Percentiles rank a stretch among this genome's conserved stretches.
These are phyloP conservation scores for Drosophila cognata DNA, from an alignment of 2,888 invertebrate species.

Conservation along the genomic window DNA sequence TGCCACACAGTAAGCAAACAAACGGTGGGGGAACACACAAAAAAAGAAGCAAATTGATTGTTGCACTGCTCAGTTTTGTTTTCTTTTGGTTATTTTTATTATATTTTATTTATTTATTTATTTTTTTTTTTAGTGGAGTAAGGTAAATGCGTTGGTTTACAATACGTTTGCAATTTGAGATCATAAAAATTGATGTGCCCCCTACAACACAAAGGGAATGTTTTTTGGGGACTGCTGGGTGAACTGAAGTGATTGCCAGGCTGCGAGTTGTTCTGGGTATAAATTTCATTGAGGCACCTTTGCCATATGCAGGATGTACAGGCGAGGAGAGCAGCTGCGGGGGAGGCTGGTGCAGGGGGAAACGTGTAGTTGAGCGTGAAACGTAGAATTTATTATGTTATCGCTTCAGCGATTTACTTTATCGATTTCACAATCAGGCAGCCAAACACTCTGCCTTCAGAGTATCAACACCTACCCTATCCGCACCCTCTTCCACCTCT, in stretches of 20 bases:
- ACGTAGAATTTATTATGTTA: slow-evolving; percentile 80
- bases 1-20: slow-evolving; percentile 63
- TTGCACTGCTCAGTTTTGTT: slow-evolving; percentile 62
- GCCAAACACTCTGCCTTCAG: slow-evolving; percentile 23
- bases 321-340: background rate
- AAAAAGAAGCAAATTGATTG: slow-evolving; percentile 66
- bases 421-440: slow-evolving; percentile 78
- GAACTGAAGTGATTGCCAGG: slow-evolving; percentile 45
- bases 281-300: slow-evolving; percentile 66
- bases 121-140: background rate
- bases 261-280: slow-evolving; percentile 37
- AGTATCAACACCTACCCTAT: slow-evolving; percentile 26
- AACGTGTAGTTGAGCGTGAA: slow-evolving; percentile 72
- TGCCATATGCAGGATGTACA: slow-evolving; percentile 29
- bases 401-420: slow-evolving; percentile 80
- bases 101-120: background rate
- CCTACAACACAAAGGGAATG: slow-evolving; percentile 22
- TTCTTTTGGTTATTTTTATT: slow-evolving; percentile 7
- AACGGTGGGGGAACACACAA: slow-evolving; percentile 45
- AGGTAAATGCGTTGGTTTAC: slow-evolving; percentile 44
- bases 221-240: slow-evolving; percentile 20
- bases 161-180: slow-evolving; percentile 73
- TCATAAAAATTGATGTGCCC: slow-evolving; percentile 74
- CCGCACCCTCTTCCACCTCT: background rate
- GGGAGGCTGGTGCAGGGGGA: background rate